Evolutionary conservation across 1,140 invertebrate genomes (phyloP), one percentile per base, ranked within the genome.

Genomic region (Antheraea pernyi): DNA sequence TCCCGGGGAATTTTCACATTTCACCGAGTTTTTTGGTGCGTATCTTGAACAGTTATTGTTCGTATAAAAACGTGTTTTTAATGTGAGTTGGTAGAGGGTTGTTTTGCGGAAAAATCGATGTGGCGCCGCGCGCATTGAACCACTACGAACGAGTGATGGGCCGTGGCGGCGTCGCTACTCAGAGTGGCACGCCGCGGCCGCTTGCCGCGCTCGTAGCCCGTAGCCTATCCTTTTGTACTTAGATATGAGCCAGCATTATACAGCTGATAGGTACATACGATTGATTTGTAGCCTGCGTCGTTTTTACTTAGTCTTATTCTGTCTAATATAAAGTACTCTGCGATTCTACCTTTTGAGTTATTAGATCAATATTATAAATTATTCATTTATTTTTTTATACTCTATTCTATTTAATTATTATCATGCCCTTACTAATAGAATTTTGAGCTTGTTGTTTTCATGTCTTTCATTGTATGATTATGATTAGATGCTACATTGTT

Each of bases 101-200:
- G 85, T 86, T 86, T 84, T 69, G 81, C 81, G 85, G 85, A 88
- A 91, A 91, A 91, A 91, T 91, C 89, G 89, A 89, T 91, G 81
- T 72, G 72, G 78, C 85, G 88, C 82, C 86, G 88, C 88, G 89
- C 89, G 89, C 89, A 91, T 69, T 82, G 73, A 68, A 71, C 75
- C 72, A 76, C 78, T 78, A 74, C 80, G 78, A 78, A 76, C 77
- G 75, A 89, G 80, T 89, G 87, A 91, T 90, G 88, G 89, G 80
- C 71, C 67, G 65, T 65, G 63, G 65, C 75, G 80, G 69, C 67
- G 65, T 65, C 65, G 65, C 75, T 65, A 66, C 67, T 69, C 46
- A 13, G 16, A 53, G 46, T 53, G 46, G 5, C 46, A 42, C 22
- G 22, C 11, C 39, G 8, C 7, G 7, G 39, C 39, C 39, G 39